phyloP scores from a whole-genome alignment of 1,140 invertebrate species.

The Drosophila littoralis region DNA sequence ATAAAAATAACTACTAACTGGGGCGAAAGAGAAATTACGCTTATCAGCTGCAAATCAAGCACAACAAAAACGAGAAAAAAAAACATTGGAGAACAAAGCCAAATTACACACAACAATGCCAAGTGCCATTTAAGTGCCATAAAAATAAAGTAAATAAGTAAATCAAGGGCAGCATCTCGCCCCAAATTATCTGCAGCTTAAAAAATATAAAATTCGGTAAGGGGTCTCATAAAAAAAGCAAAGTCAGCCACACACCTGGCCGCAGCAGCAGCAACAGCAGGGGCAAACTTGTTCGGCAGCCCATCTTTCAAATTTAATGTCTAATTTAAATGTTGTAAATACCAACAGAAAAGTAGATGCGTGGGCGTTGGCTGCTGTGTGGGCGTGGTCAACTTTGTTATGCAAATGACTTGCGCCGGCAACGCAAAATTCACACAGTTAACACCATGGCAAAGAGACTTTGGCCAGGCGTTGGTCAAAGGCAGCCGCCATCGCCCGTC shows the following conservation, averaged over 20 bases:
- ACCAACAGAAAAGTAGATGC: constrained; percentile 40
- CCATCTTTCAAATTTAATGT: constrained; percentile 82
- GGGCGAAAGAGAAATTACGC: constrained; percentile 48
- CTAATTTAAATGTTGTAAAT: constrained; percentile 83
- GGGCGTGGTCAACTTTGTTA: constrained; percentile 71
- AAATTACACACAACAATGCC: constrained; percentile 66
- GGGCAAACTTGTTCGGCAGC: constrained; percentile 67
- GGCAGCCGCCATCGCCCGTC: constrained; percentile 9
- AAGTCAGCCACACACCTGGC: constrained; percentile 55
- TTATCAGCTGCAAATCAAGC: constrained; percentile 65
- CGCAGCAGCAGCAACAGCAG: constrained; percentile 6
- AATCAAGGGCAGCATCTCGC: constrained; percentile 56
- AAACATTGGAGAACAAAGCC: constrained; percentile 54
- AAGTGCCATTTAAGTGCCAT: constrained; percentile 72
- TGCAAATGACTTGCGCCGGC: constrained; percentile 71
- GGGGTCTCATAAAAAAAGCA: constrained; percentile 29
- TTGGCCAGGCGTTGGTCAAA: constrained; percentile 58
- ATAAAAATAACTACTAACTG: constrained; percentile 8
- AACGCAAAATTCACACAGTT: constrained; percentile 73
- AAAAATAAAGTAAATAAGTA: constrained; percentile 81
- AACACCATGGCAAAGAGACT: constrained; percentile 58
- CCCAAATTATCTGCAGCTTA: constrained; percentile 74
- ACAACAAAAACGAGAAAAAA: constrained; percentile 6
- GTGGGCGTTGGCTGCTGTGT: constrained; percentile 22
- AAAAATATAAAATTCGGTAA: constrained; percentile 18